phyloP scores from a whole-genome alignment of 2,888 invertebrate genomes.

The Drosophila buzzatii region DNA sequence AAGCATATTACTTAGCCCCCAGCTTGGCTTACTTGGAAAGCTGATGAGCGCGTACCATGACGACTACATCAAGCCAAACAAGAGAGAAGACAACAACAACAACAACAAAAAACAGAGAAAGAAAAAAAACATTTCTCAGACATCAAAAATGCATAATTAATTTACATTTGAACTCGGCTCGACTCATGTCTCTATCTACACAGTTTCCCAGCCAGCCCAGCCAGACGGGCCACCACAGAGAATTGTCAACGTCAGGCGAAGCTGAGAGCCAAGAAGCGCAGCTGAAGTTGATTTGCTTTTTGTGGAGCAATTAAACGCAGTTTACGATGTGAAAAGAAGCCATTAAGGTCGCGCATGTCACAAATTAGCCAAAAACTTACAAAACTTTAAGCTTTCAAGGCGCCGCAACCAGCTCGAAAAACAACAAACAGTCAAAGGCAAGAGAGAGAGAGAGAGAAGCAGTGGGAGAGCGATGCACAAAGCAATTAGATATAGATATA shows the following conservation, averaged over 20 bases:
- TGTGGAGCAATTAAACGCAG: conserved; percentile 67
- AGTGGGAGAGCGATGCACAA: background rate
- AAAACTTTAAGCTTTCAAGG: conserved; percentile 70
- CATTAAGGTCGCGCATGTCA: conserved; percentile 78
- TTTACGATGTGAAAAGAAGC: conserved; percentile 80
- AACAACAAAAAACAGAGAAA: background rate
- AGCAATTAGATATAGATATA: background rate
- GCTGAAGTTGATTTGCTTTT: conserved; percentile 13
- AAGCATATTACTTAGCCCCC: conserved; percentile 67
- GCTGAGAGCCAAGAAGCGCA: conserved; percentile 5
- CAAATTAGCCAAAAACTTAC: conserved; percentile 76
- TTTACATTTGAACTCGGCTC: conserved; percentile 44
- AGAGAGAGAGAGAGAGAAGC: background rate
- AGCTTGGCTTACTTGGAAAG: conserved; percentile 30
- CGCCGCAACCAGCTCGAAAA: conserved; percentile 31
- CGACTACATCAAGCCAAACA: conserved; percentile 55
- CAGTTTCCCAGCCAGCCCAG: conserved; percentile 2
- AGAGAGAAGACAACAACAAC: background rate
- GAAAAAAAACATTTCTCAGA: conserved; percentile 51
- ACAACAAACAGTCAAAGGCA: conserved; percentile 5
- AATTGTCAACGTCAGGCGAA: conserved; percentile 67
- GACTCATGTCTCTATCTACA: conserved; percentile 37
- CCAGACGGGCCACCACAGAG: conserved; percentile 30
- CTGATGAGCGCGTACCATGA: conserved; percentile 47
- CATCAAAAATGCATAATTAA: conserved; percentile 74